A percentile compares a stretch with the other conserved stretches of the same genome.
Evolutionary conservation across 2,113 vertebrate species (phyloP).

Genomic region (Megaceryle maxima): DNA sequence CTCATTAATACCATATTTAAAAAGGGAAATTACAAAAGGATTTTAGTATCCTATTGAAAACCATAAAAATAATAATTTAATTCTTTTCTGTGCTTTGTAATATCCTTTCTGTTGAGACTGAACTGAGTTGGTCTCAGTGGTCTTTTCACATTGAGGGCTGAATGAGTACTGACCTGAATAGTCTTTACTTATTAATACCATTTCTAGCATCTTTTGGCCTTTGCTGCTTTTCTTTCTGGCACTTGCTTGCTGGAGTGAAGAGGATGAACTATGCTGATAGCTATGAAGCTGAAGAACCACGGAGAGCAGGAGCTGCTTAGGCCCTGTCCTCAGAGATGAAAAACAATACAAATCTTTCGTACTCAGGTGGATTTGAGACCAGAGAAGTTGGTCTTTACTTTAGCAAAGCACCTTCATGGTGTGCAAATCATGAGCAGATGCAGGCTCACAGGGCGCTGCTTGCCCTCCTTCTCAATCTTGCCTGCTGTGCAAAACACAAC

Average conservation of each 20-base stretch:
- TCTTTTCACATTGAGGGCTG: background rate
- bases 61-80: background rate
- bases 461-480: background rate
- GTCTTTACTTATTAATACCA: background rate
- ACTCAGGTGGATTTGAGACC: background rate
- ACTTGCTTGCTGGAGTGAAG: background rate
- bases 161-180: background rate
- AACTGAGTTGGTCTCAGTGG: background rate
- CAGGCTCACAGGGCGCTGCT: background rate
- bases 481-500: background rate
- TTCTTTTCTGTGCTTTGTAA: background rate
- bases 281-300: background rate
- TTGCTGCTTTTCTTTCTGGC: background rate
- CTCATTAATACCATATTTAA: background rate
- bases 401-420: background rate
- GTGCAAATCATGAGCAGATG: fast-evolving
- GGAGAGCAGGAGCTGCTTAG: background rate
- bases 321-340: background rate
- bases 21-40: background rate
- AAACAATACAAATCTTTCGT: background rate
- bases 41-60: background rate
- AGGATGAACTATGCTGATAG: background rate
- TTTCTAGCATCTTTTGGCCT: background rate
- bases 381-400: background rate
- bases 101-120: background rate